These are phyloP conservation scores for Ciconia boyciana DNA, from an alignment of 2,113 vertebrate genomes.

Conservation along the genomic window DNA sequence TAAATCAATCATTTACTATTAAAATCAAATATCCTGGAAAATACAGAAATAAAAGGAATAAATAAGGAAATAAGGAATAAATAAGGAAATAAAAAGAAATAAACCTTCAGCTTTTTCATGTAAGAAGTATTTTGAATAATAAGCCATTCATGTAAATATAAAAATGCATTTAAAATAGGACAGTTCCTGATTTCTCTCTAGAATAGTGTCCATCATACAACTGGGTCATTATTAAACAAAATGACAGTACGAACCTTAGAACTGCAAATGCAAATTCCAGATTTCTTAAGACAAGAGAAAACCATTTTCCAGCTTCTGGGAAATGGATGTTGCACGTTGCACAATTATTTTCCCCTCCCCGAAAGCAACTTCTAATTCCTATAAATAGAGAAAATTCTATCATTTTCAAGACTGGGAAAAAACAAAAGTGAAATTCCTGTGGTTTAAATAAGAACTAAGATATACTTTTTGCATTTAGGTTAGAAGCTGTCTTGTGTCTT, in stretches of 20 bases:
- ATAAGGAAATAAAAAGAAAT: background rate
- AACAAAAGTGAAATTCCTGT: background rate
- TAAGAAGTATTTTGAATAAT: background rate
- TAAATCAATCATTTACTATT: background rate
- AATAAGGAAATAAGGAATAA: background rate
- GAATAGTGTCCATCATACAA: background rate
- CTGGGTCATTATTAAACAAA: background rate
- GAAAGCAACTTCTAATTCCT: background rate
- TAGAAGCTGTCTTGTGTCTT: background rate
- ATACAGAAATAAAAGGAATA: background rate
- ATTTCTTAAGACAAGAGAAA: background rate
- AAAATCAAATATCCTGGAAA: background rate
- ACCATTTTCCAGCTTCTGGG: background rate
- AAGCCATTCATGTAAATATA: background rate
- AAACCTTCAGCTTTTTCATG: background rate
- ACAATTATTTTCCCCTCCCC: accelerated
- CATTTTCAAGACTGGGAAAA: background rate
- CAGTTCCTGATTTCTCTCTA: background rate
- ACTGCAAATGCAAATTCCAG: background rate
- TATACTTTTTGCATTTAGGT: background rate
- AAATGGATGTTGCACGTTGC: background rate
- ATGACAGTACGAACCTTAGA: background rate
- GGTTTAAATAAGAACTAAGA: background rate
- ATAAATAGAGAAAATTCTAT: background rate
- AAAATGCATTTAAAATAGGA: background rate